Conservation (phyloP, 2,797 vertebrate species). For the Alosa sapidissima region DNA sequence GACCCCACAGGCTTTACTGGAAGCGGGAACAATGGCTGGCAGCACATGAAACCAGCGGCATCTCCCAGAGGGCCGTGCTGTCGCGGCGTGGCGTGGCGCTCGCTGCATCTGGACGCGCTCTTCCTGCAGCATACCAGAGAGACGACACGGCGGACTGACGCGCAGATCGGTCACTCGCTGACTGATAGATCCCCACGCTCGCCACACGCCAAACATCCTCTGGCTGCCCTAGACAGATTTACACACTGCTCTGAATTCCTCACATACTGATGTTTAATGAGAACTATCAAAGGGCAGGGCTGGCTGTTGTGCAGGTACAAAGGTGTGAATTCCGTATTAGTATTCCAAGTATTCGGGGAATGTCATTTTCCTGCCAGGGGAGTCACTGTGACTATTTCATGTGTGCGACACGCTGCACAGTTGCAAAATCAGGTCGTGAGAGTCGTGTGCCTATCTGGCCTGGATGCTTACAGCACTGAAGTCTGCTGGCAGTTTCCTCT, state of each 20-base stretch:
- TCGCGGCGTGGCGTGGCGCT: constrained; percentile 51
- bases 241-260: neutral
- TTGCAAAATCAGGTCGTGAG: neutral
- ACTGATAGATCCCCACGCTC: neutral
- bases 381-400: neutral
- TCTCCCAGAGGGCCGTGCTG: constrained; percentile 47
- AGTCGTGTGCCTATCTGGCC: neutral
- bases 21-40: constrained; percentile 81
- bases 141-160: neutral
- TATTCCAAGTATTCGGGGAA: neutral
- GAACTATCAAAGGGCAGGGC: neutral
- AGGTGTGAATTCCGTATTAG: neutral
- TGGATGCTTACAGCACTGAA: neutral
- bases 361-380: neutral
- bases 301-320: neutral
- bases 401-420: neutral
- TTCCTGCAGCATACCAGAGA: neutral
- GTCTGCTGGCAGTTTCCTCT: neutral
- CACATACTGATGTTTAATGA: neutral
- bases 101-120: neutral
- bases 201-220: neutral
- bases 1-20: constrained; percentile 64
- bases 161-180: neutral
- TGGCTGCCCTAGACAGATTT: neutral
- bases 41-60: constrained; percentile 66